Evolutionary conservation across 2,113 vertebrate genomes (phyloP).

Genomic region (Chaenogobius annularis): DNA sequence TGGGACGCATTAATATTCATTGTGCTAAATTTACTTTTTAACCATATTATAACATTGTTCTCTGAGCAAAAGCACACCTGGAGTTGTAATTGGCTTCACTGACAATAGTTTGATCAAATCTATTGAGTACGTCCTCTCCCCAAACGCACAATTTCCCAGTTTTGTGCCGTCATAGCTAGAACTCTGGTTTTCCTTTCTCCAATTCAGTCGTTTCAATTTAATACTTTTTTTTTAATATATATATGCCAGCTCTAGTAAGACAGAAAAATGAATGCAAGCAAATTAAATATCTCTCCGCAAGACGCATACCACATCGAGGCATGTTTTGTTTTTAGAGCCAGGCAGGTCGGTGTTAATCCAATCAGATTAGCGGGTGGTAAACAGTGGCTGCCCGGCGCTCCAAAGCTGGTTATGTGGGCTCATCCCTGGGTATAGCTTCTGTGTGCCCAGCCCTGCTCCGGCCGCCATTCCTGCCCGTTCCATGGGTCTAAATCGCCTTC

Average conservation of each 20-base stretch:
- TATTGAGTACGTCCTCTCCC: too few species aligned
- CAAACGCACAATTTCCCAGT: too few species aligned
- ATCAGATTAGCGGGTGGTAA: slow-evolving; percentile 80
- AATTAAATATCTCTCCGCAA: background rate
- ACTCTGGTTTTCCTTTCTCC: too few species aligned
- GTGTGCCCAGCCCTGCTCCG: slow-evolving; percentile 26
- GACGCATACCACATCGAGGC: background rate
- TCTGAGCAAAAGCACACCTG: too few species aligned
- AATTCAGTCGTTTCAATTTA: too few species aligned
- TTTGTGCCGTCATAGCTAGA: too few species aligned
- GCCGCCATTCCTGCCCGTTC: slow-evolving; percentile 27
- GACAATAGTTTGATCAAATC: too few species aligned
- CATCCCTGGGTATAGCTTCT: slow-evolving; percentile 45
- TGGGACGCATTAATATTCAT: too few species aligned
- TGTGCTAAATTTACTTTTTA: too few species aligned
- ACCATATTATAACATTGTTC: too few species aligned
- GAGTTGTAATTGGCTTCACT: too few species aligned
- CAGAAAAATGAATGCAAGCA: background rate
- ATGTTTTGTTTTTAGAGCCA: slow-evolving; percentile 31
- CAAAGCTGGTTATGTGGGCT: slow-evolving; percentile 73
- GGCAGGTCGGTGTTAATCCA: slow-evolving; percentile 78
- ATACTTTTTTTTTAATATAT: background rate
- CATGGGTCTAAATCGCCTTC: slow-evolving; percentile 23
- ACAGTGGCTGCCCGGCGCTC: slow-evolving; percentile 53
- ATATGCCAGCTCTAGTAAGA: background rate